Conservation (phyloP, 2,888 invertebrate species). For the Stenurella melanura region DNA sequence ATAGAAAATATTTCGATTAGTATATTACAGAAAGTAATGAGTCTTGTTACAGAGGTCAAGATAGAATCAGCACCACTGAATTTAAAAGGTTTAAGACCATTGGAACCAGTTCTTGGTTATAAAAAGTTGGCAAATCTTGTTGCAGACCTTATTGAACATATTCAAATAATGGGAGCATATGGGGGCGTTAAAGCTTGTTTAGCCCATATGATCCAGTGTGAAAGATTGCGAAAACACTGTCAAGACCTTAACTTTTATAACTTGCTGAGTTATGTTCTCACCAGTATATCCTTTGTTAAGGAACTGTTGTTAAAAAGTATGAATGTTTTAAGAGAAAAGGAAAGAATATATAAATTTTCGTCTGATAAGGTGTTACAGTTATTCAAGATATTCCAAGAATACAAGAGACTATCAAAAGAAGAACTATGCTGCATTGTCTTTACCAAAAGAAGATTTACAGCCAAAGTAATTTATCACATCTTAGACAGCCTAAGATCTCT, state of each 20-base stretch:
- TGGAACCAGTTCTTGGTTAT: conserved; percentile 63
- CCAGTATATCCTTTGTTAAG: conserved; percentile 73
- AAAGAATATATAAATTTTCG: conserved; percentile 77
- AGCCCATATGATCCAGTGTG: conserved; percentile 78
- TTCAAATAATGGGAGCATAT: conserved; percentile 75
- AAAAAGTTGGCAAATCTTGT: conserved; percentile 63
- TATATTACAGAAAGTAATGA: conserved; percentile 53
- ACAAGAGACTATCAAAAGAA: conserved; percentile 73
- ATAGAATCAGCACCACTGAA: conserved; percentile 59
- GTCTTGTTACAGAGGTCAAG: conserved; percentile 40
- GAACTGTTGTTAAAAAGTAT: conserved; percentile 76
- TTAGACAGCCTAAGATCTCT: conserved; percentile 75
- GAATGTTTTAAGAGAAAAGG: conserved; percentile 70
- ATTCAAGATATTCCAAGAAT: conserved; percentile 78
- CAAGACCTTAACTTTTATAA: conserved; percentile 52
- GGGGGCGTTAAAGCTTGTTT: conserved; percentile 78
- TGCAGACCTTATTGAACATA: conserved; percentile 60
- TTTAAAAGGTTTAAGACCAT: conserved; percentile 54
- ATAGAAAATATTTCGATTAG: conserved; percentile 49
- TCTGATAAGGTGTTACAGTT: conserved; percentile 78
- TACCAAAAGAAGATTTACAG: conserved; percentile 83
- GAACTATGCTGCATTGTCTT: conserved; percentile 83
- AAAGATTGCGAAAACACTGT: conserved; percentile 73
- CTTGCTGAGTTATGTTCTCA: conserved; percentile 68
- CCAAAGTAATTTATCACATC: conserved; percentile 84